These are phyloP conservation scores for Poicephalus gulielmi DNA, from an alignment of 2,113 vertebrate species.

Conservation along the genomic window DNA sequence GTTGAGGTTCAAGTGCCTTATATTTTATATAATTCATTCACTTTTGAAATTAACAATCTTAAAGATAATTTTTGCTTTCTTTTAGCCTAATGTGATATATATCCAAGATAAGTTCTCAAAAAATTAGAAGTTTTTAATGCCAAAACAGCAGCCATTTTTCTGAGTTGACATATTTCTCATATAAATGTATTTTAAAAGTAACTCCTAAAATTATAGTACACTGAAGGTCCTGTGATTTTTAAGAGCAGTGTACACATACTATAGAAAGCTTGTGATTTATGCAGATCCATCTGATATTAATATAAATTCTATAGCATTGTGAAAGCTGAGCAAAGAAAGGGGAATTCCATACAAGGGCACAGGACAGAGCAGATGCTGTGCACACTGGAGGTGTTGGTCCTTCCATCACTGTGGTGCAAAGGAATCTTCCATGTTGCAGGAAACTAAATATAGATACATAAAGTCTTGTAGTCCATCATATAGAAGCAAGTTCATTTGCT, in stretches of 20 bases:
- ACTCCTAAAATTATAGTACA: background rate
- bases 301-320: background rate
- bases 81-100: background rate
- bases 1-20: background rate
- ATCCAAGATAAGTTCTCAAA: background rate
- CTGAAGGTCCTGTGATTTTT: background rate
- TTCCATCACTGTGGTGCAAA: background rate
- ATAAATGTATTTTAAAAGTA: background rate
- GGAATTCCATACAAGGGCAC: rapidly evolving
- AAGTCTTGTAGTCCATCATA: background rate
- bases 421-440: background rate
- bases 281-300: background rate
- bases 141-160: background rate
- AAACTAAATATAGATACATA: background rate
- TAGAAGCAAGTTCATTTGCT: background rate
- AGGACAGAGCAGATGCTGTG: background rate
- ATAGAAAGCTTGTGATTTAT: background rate
- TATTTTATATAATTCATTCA: background rate
- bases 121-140: background rate
- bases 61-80: background rate
- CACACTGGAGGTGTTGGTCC: background rate
- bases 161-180: background rate
- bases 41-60: background rate
- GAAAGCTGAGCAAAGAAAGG: background rate
- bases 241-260: background rate